Percentiles rank a stretch among this genome's conserved stretches.
Evolutionary conservation across 2,888 invertebrate genomes (phyloP).

Genomic region (Halictus ligatus): DNA sequence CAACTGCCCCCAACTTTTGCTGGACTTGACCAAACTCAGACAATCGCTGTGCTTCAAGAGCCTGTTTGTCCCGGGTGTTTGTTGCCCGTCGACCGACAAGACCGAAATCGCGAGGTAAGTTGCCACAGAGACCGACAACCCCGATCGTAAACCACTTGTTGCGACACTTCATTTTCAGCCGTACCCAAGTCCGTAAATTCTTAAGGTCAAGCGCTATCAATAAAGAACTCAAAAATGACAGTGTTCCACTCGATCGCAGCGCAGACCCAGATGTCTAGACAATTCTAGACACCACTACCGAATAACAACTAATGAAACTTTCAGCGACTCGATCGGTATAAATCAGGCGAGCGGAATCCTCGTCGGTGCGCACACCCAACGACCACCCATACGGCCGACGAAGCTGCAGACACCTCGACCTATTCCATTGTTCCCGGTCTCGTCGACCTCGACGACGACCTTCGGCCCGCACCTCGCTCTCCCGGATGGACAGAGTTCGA

Average conservation of each 20-base stretch:
- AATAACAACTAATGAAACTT: not conserved
- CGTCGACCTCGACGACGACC: conserved; percentile 50
- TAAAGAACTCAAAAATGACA: too few species aligned
- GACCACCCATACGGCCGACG: conserved; percentile 82
- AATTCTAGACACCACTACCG: too few species aligned
- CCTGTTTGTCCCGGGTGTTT: conserved; percentile 95
- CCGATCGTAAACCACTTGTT: too few species aligned
- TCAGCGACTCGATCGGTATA: conserved; percentile 31
- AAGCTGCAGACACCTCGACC: conserved; percentile 84
- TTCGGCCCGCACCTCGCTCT: conserved; percentile 61
- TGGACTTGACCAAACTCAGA: conserved; percentile 92
- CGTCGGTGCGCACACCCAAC: conserved; percentile 43
- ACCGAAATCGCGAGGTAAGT: conserved; percentile 52
- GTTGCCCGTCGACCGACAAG: conserved; percentile 88
- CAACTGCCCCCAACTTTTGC: conserved; percentile 93
- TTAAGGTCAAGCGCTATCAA: too few species aligned
- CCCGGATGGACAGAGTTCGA: conserved; percentile 47
- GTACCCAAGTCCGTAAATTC: too few species aligned
- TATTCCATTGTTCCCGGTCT: conserved; percentile 82
- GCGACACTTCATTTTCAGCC: too few species aligned
- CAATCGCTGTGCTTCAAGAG: conserved; percentile 96
- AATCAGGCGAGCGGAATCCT: conserved; percentile 80
- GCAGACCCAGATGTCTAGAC: too few species aligned
- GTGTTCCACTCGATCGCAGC: too few species aligned
- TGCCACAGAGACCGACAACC: too few species aligned